Evolutionary conservation across 2,113 vertebrate species (phyloP).

Genomic region (Oncorhynchus masou): DNA sequence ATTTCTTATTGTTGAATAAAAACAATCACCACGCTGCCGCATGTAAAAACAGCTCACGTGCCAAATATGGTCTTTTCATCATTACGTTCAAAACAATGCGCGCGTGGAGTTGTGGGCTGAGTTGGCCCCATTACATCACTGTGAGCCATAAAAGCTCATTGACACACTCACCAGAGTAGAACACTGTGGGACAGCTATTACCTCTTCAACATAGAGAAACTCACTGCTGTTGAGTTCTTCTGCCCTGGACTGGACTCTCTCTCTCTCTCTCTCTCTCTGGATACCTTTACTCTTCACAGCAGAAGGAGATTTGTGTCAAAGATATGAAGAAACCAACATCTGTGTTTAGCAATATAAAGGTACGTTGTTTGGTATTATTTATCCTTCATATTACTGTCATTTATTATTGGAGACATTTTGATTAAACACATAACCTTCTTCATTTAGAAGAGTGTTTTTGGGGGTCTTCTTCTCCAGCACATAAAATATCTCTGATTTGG

Average conservation of each 20-base stretch:
- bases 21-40: background rate
- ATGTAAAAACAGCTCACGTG: background rate
- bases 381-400: too few relatives aligned
- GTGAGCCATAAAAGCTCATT: conserved; percentile 42
- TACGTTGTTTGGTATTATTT: conserved; percentile 31
- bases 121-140: conserved; percentile 57
- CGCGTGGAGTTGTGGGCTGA: conserved; percentile 54
- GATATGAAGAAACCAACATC: conserved; percentile 32
- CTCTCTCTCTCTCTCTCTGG: background rate
- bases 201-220: background rate
- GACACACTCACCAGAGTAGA: conserved; percentile 11
- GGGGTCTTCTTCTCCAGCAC: too few relatives aligned
- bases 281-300: background rate
- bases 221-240: background rate
- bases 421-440: too few relatives aligned
- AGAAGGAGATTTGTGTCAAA: conserved; percentile 53
- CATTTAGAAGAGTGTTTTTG: too few relatives aligned
- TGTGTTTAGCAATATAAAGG: conserved; percentile 67
- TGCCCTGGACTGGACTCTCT: background rate
- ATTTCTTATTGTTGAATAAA: background rate
- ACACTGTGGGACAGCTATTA: background rate
- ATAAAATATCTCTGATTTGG: too few relatives aligned
- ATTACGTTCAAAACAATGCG: conserved; percentile 50
- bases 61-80: conserved; percentile 7
- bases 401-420: too few relatives aligned